A percentile compares a stretch with the other conserved stretches of the same genome.
Evolutionary conservation across 2,113 vertebrate genomes (phyloP).

Genomic region (Prionailurus viverrinus): DNA sequence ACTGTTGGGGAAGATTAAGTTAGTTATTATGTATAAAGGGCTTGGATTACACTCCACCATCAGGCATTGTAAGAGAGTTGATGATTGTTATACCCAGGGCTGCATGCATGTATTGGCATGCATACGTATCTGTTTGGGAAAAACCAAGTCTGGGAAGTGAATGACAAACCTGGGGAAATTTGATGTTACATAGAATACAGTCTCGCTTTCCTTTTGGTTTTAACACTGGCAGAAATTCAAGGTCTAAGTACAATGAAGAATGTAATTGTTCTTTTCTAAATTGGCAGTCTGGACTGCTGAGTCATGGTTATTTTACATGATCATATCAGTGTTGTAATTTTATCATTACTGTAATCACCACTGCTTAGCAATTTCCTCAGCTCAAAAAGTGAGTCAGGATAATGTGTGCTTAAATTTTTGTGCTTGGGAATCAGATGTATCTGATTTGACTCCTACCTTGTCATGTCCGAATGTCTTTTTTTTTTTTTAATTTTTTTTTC

Average conservation of each 20-base stretch:
- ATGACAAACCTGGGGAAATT: background rate
- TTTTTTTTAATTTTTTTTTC: too few species aligned
- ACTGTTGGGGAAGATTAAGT: background rate
- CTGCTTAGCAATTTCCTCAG: constrained; percentile 40
- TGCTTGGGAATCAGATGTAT: background rate
- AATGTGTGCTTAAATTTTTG: background rate
- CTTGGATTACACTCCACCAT: background rate
- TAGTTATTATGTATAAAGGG: background rate
- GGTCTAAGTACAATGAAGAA: background rate
- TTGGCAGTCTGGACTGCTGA: constrained; percentile 17
- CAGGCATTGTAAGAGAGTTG: background rate
- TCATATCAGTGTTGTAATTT: background rate
- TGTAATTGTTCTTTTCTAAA: background rate
- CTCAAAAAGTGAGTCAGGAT: background rate
- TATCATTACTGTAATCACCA: background rate
- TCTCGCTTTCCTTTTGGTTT: constrained; percentile 23
- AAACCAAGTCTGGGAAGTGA: background rate
- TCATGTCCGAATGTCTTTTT: background rate
- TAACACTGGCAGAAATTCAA: constrained; percentile 39
- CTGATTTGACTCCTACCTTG: background rate
- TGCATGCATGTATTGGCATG: background rate
- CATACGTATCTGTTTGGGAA: background rate
- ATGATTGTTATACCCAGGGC: background rate
- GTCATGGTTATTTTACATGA: background rate
- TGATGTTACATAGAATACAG: background rate